phyloP scores from a whole-genome alignment of 2,888 invertebrate genomes.

The Cataglyphis albicans region DNA sequence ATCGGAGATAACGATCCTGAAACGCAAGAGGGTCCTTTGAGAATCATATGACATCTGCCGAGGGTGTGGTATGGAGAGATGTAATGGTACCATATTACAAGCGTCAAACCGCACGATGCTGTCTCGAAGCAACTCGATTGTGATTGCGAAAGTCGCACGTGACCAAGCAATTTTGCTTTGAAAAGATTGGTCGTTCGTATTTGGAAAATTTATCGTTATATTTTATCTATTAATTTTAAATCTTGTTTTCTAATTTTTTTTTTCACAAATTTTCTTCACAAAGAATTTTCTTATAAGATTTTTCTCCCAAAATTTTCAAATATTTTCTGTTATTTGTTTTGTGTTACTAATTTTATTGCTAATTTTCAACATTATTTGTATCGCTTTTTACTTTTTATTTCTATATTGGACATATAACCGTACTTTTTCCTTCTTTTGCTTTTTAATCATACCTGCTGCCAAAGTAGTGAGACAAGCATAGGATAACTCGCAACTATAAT shows the following conservation, averaged over 20 bases:
- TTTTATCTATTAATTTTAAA: not conserved
- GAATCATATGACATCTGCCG: conserved; percentile 74
- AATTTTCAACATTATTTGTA: not conserved
- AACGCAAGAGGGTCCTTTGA: conserved; percentile 71
- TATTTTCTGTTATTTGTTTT: not conserved
- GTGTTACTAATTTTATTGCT: not conserved
- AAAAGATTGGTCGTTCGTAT: not conserved
- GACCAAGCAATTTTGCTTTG: not conserved
- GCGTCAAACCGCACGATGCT: conserved; percentile 70
- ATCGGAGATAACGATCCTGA: conserved; percentile 73
- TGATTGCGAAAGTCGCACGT: conserved; percentile 60
- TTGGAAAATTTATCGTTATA: conserved; percentile 16
- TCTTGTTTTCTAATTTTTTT: not conserved
- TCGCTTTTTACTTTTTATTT: not conserved
- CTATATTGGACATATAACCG: not conserved
- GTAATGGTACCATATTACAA: conserved; percentile 68
- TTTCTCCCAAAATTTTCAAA: not conserved
- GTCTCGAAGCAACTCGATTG: conserved; percentile 66
- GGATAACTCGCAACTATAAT: conserved; percentile 43
- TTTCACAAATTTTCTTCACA: no score
- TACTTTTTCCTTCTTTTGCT: not conserved
- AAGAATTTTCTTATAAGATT: no score
- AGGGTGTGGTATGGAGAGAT: conserved; percentile 61
- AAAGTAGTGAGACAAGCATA: conserved; percentile 26
- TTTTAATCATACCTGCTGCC: conserved; percentile 38